These are phyloP conservation scores for Hyla sarda DNA, from an alignment of 2,113 vertebrate species.

Conservation along the genomic window DNA sequence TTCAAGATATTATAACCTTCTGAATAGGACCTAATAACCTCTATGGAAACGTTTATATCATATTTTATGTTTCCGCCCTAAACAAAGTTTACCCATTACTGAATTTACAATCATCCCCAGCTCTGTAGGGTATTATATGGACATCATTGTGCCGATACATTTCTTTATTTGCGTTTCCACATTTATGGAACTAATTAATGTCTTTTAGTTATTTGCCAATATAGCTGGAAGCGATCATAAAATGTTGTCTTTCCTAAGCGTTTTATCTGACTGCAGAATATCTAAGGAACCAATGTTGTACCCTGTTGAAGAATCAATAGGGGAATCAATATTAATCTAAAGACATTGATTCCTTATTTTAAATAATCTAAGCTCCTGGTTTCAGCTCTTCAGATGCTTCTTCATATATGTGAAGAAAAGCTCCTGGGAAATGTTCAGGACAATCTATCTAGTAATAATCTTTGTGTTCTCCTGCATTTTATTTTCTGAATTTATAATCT, in stretches of 20 bases:
- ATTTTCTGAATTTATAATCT: neutral
- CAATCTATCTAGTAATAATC: neutral
- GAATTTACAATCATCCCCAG: no score
- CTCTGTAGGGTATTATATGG: no score
- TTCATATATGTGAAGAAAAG: neutral
- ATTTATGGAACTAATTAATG: neutral
- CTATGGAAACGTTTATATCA: no score
- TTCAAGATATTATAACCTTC: no score
- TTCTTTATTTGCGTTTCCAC: neutral
- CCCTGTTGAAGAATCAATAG: neutral
- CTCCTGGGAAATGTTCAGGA: neutral
- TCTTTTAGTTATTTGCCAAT: neutral
- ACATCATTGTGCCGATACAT: no score
- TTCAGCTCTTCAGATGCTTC: neutral
- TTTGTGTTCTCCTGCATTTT: neutral
- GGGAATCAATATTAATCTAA: neutral
- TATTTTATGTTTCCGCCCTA: no score
- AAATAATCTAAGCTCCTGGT: neutral
- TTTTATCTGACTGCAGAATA: neutral
- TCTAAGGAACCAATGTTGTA: neutral
- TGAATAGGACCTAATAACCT: no score
- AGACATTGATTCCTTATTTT: neutral
- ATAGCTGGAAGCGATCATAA: neutral
- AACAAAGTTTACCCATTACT: no score
- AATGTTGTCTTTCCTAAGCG: neutral